These are phyloP conservation scores for Meles meles DNA, from an alignment of 2,113 vertebrate genomes.

Conservation along the genomic window DNA sequence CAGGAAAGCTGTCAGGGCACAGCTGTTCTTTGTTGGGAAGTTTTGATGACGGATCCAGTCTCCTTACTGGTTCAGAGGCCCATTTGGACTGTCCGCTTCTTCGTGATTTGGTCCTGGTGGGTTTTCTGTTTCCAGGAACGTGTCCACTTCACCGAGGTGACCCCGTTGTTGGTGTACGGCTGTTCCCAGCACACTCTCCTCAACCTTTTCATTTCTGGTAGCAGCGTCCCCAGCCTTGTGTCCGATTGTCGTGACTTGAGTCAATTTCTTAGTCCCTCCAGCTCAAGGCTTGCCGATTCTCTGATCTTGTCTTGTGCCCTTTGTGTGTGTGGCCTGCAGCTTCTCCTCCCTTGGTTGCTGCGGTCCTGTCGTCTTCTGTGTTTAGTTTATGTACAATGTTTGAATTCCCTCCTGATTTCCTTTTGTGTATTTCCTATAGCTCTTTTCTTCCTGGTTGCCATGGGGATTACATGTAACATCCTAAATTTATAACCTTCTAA, in stretches of 20 bases:
- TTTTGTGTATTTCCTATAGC: neutral
- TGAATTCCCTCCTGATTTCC: neutral
- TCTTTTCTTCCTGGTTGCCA: neutral
- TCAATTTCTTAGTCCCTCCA: neutral
- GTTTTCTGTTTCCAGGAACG: neutral
- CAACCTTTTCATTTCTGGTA: neutral
- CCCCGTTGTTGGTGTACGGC: neutral
- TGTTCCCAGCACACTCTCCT: neutral
- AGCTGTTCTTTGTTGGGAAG: neutral
- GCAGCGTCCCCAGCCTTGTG: too few species aligned
- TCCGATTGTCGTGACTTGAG: neutral
- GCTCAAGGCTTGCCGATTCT: too few species aligned
- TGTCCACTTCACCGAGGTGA: neutral
- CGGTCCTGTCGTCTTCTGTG: too few species aligned
- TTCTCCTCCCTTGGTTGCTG: too few species aligned
- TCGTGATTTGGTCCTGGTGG: neutral
- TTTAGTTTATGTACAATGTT: neutral
- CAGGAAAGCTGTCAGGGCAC: fast-evolving
- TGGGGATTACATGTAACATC: neutral
- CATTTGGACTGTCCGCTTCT: fast-evolving
- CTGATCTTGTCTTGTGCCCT: too few species aligned
- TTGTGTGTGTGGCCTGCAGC: too few species aligned
- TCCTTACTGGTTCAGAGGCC: too few species aligned
- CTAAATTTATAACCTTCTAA: neutral
- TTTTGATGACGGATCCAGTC: neutral